Evolutionary conservation across 92 coral and sea anemone genomes (phyloP), one percentile per base, ranked within the genome.

Genomic region (Micromussa lordhowensis): DNA sequence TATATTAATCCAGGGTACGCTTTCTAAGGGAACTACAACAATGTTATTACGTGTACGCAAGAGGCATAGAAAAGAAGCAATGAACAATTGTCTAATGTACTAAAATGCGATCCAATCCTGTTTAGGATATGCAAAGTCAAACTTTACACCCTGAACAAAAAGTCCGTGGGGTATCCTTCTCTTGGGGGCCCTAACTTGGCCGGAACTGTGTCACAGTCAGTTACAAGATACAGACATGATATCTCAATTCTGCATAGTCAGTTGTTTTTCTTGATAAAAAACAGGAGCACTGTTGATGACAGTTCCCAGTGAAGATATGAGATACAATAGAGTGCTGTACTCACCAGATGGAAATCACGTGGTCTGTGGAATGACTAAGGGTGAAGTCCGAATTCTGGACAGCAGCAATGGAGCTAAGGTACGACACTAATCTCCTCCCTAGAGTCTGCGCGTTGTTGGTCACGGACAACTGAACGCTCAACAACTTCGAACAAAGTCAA

Each of bases 311-410:
- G 68, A 55, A 18, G 64, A 79, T 16, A 19, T 9, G 8, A 59
- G 68, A 14, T 79, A 55, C 57, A 1, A 17, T 5, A 30, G 83
- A 30, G 83, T 79, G 51, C 38, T 79, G 30, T 79, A 79, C 22
- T 79, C 83, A 54, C 83, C 70, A 1, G 69, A 79, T 31, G 83
- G 83, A 55, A 15, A 69, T 58, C 83, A 79, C 71, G 83, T 79
- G 69, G 83, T 48, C 18, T 79, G 83, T 21, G 83, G 83, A 57
- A 55, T 79, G 83, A 34, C 17, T 13, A 79, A 57, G 18, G 48
- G 68, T 40, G 83, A 79, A 79, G 70, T 79, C 48, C 31, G 83
- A 59, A 55, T 79, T 30, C 83, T 79, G 44, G 71, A 79, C 68
- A 79, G 83, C 64, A 57, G 16, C 19, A 79, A 15, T 58, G 83